A percentile compares a stretch with the other conserved stretches of the same genome.
Conservation (phyloP, 2,888 invertebrate species). For the Aradus depressus region DNA sequence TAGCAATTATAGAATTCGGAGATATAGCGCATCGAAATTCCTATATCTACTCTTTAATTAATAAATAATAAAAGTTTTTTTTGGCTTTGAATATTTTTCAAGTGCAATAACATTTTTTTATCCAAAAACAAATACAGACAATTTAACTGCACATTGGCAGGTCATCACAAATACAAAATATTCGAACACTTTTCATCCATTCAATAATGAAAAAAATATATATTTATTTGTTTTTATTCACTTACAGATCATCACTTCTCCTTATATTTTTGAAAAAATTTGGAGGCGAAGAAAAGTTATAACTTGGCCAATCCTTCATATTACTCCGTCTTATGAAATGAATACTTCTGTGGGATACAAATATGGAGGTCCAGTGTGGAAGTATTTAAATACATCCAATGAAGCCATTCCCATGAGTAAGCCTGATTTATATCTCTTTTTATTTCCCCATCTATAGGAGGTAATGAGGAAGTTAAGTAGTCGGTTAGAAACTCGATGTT, state of each 20-base stretch:
- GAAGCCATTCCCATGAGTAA: slow-evolving; percentile 14
- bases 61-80: neutral
- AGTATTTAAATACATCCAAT: slow-evolving; percentile 19
- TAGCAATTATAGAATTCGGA: no score
- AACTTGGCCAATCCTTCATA: slow-evolving; percentile 13
- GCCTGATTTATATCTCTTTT: neutral
- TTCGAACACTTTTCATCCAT: no score
- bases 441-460: no score
- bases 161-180: no score
- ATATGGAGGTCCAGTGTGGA: slow-evolving; percentile 25
- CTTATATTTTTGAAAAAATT: slow-evolving; percentile 16
- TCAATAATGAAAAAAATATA: no score
- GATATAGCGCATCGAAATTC: no score
- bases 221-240: neutral
- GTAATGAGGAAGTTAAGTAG: no score
- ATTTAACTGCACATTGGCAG: no score
- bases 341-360: slow-evolving; percentile 18
- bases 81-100: neutral
- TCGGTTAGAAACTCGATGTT: no score
- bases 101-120: no score
- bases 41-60: no score
- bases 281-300: slow-evolving; percentile 22
- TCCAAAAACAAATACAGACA: no score
- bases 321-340: slow-evolving; percentile 1
- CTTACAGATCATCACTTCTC: slow-evolving; percentile 12